Evolutionary conservation across 2,113 vertebrate species (phyloP).

Genomic region (Sebastes schlegelii): DNA sequence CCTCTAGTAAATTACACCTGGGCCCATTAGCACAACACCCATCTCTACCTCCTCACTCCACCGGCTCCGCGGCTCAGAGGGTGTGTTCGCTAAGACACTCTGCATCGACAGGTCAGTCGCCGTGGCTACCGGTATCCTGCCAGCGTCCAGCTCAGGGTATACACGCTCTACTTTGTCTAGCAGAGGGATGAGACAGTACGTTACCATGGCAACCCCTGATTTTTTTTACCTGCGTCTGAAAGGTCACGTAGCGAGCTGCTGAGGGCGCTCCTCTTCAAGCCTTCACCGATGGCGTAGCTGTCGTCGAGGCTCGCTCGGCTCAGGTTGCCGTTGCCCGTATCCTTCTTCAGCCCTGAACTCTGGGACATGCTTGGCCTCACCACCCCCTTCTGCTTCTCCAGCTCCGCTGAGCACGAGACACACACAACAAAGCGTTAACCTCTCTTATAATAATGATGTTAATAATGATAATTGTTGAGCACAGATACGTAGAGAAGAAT

Average conservation of each 20-base stretch:
- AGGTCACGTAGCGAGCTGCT: slow-evolving; percentile 97
- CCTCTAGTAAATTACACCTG: slow-evolving; percentile 57
- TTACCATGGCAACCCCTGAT: slow-evolving; percentile 2
- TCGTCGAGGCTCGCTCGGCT: slow-evolving; percentile 93
- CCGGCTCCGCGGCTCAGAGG: slow-evolving; percentile 1
- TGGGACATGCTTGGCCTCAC: slow-evolving; percentile 94
- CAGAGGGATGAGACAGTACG: neutral
- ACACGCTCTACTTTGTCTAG: slow-evolving; percentile 38
- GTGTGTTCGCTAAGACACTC: neutral
- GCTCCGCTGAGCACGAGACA: slow-evolving; percentile 86
- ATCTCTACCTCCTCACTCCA: slow-evolving; percentile 28
- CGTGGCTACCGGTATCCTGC: slow-evolving; percentile 14
- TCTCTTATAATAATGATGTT: neutral
- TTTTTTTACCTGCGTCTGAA: slow-evolving; percentile 93
- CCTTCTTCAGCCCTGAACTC: slow-evolving; percentile 92
- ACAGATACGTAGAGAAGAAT: neutral
- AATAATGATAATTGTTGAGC: neutral
- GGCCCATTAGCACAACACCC: slow-evolving; percentile 38
- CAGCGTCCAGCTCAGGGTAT: slow-evolving; percentile 37
- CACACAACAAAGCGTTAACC: neutral
- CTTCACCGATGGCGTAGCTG: slow-evolving; percentile 93
- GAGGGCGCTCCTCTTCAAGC: slow-evolving; percentile 94
- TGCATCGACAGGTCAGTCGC: slow-evolving; percentile 1
- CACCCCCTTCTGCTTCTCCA: slow-evolving; percentile 97
- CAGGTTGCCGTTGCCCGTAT: slow-evolving; percentile 89